A percentile compares a stretch with the other conserved stretches of the same genome.
These are phyloP conservation scores for Microtus oregoni DNA, from an alignment of 2,113 vertebrate species.

Conservation along the genomic window DNA sequence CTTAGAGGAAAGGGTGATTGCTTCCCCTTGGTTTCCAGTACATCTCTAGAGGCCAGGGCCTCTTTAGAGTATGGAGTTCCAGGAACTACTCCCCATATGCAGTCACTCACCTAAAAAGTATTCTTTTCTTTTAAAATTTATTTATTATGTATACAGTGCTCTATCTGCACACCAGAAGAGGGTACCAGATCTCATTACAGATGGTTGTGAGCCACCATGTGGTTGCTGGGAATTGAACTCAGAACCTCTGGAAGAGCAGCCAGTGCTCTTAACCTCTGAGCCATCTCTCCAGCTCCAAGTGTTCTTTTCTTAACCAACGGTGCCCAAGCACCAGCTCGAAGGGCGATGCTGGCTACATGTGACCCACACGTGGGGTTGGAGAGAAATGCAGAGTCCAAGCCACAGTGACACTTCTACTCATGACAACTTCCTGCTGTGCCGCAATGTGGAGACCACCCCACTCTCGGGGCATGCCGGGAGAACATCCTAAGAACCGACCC, in stretches of 20 bases:
- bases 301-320: neutral
- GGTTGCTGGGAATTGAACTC: too few relatives aligned
- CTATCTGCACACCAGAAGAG: too few relatives aligned
- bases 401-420: neutral
- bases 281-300: too few relatives aligned
- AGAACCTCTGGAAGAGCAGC: too few relatives aligned
- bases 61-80: neutral
- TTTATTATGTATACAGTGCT: too few relatives aligned
- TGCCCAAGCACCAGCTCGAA: neutral
- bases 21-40: neutral
- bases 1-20: neutral
- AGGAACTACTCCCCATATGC: neutral
- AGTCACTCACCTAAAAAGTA: neutral
- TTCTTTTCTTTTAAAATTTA: too few relatives aligned
- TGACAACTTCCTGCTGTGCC: neutral
- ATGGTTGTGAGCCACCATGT: too few relatives aligned
- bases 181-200: too few relatives aligned
- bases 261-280: too few relatives aligned
- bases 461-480: neutral
- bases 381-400: neutral
- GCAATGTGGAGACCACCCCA: neutral
- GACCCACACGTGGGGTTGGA: neutral
- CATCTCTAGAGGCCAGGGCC: neutral
- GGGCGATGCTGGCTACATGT: neutral
- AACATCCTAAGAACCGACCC: neutral